Percentiles rank a stretch among this genome's conserved stretches.
Evolutionary conservation across 2,113 vertebrate genomes (phyloP).

Genomic region (Maccullochella peelii): DNA sequence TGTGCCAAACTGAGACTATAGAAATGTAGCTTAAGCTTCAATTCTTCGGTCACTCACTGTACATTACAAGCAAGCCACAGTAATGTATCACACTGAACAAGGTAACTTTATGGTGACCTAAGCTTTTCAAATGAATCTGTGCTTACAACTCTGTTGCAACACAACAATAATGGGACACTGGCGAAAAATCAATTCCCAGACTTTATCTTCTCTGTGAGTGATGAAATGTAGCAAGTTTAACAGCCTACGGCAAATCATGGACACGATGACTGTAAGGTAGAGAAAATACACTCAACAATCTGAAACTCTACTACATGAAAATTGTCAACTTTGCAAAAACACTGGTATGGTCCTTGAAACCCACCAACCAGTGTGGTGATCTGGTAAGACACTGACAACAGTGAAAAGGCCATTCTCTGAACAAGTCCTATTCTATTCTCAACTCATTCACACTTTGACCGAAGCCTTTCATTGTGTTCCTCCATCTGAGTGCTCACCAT

Average conservation of each 20-base stretch:
- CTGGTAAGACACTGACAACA: background rate
- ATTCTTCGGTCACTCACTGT: background rate
- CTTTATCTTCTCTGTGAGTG: background rate
- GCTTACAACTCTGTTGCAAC: background rate
- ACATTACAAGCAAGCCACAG: background rate
- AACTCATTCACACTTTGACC: background rate
- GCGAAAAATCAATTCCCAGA: background rate
- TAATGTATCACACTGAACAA: no score
- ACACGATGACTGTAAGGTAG: background rate
- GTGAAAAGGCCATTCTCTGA: background rate
- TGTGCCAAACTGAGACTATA: background rate
- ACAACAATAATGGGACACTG: background rate
- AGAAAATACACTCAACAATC: background rate
- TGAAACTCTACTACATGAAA: background rate
- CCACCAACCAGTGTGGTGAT: background rate
- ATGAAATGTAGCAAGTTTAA: background rate
- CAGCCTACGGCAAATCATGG: background rate
- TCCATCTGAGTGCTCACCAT: slow-evolving; percentile 80
- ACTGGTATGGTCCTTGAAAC: background rate
- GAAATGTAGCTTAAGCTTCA: background rate
- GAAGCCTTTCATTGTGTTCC: background rate
- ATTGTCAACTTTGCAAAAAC: background rate
- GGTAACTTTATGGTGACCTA: background rate
- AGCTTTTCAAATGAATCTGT: no score
- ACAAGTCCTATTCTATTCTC: background rate